These are phyloP conservation scores for Pseudochirops corinnae DNA, from an alignment of 2,797 vertebrate genomes.

Conservation along the genomic window DNA sequence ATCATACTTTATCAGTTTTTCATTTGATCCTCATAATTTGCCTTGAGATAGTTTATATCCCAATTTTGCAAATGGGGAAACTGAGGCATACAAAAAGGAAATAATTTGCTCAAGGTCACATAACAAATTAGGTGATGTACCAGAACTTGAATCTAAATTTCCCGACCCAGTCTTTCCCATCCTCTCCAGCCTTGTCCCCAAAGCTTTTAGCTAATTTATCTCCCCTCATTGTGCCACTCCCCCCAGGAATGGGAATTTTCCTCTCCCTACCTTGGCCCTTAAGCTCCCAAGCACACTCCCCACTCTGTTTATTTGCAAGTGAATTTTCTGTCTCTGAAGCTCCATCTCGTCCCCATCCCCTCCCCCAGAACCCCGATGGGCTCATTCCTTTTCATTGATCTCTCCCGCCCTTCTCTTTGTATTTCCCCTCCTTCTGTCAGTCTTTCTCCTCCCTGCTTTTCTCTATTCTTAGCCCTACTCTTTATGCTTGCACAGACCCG, in stretches of 20 bases:
- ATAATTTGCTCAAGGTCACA: background rate
- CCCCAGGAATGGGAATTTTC: background rate
- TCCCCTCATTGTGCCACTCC: background rate
- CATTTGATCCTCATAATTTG: background rate
- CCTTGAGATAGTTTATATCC: background rate
- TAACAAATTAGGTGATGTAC: background rate
- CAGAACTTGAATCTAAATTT: background rate
- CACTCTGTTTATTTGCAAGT: constrained; percentile 71
- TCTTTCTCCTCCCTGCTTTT: constrained; percentile 52
- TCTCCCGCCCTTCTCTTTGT: constrained; percentile 57
- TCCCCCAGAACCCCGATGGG: constrained; percentile 48
- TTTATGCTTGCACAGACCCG: constrained; percentile 66
- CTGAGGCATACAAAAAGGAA: background rate
- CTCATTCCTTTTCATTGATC: constrained; percentile 68
- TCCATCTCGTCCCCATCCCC: constrained; percentile 28
- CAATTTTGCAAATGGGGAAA: background rate
- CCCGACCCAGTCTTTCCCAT: background rate
- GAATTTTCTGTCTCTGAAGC: constrained; percentile 21
- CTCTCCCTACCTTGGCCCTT: constrained; percentile 1
- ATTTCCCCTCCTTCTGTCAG: background rate
- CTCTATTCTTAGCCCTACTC: constrained; percentile 73
- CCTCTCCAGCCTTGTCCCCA: background rate
- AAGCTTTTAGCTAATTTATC: background rate
- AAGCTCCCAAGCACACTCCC: constrained; percentile 43
- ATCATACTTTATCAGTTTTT: background rate